Percentiles rank a stretch among this genome's conserved stretches.
Evolutionary conservation across 2,113 vertebrate species (phyloP).

Genomic region (Sterna hirundo): DNA sequence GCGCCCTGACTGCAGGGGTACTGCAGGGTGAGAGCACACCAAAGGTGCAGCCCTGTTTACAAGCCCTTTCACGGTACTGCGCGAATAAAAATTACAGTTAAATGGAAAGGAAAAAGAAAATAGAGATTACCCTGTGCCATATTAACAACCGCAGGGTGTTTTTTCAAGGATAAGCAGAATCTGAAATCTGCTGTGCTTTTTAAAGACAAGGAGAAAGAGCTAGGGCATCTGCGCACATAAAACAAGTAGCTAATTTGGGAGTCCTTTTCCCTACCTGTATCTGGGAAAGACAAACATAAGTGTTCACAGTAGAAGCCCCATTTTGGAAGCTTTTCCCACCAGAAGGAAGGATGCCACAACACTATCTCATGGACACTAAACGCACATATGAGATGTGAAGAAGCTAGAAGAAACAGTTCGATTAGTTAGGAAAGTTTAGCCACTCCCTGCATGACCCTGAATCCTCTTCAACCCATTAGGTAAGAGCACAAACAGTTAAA

Average conservation of each 20-base stretch:
- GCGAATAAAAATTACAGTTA: neutral
- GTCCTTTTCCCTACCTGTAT: neutral
- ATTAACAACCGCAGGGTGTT: neutral
- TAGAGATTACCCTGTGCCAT: neutral
- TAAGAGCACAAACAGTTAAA: neutral
- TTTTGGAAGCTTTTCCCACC: neutral
- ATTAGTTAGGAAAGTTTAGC: neutral
- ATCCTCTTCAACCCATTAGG: neutral
- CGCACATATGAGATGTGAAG: neutral
- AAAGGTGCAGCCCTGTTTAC: neutral
- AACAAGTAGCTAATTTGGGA: neutral
- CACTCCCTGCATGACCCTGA: neutral
- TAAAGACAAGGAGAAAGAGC: neutral
- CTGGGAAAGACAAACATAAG: neutral
- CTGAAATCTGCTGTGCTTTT: neutral
- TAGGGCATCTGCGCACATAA: neutral
- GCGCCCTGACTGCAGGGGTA: constrained; percentile 9
- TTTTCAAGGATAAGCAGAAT: neutral
- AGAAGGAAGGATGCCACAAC: neutral
- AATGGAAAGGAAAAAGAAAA: neutral
- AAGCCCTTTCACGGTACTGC: neutral
- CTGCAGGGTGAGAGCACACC: constrained; percentile 14
- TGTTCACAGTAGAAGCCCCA: neutral
- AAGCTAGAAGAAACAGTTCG: neutral
- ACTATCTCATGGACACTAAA: neutral